Evolutionary conservation across 2,888 invertebrate species (phyloP).

Genomic region (Luperina nickerlii): DNA sequence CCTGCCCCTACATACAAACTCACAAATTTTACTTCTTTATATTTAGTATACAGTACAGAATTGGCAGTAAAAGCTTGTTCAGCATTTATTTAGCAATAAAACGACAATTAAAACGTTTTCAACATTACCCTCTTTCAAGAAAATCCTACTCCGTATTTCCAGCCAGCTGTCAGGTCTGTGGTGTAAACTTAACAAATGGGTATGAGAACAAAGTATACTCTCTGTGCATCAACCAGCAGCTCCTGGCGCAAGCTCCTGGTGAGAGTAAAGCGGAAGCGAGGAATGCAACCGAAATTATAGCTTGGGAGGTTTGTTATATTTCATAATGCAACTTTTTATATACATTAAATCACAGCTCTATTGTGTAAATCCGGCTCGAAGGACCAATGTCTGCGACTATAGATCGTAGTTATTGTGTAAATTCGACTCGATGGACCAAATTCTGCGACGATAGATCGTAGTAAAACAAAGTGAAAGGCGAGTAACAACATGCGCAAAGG

Average conservation of each 20-base stretch:
- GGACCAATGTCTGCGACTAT: background rate
- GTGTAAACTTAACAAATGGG: slow-evolving; percentile 61
- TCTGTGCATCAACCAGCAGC: slow-evolving; percentile 71
- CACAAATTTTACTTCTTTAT: background rate
- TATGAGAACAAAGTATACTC: slow-evolving; percentile 70
- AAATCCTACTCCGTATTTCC: slow-evolving; percentile 50
- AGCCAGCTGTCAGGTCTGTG: slow-evolving; percentile 82
- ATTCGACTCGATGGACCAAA: too few relatives aligned
- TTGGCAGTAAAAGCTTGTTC: background rate
- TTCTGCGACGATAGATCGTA: background rate
- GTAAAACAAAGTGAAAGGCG: too few relatives aligned
- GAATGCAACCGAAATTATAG: slow-evolving; percentile 71
- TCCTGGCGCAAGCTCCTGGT: slow-evolving; percentile 74
- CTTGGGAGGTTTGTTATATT: slow-evolving; percentile 81
- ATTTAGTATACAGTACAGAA: background rate
- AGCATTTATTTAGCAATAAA: too few relatives aligned
- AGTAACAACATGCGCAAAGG: too few relatives aligned
- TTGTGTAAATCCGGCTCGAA: background rate
- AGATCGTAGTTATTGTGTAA: background rate
- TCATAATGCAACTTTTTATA: background rate
- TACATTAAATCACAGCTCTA: background rate
- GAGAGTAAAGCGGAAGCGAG: slow-evolving; percentile 74
- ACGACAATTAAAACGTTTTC: too few relatives aligned
- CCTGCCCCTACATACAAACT: too few relatives aligned
- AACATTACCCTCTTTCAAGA: background rate